Evolutionary conservation across 2,888 invertebrate genomes (phyloP), one percentile per base, ranked within the genome.

Genomic region (Galerucella pusilla): DNA sequence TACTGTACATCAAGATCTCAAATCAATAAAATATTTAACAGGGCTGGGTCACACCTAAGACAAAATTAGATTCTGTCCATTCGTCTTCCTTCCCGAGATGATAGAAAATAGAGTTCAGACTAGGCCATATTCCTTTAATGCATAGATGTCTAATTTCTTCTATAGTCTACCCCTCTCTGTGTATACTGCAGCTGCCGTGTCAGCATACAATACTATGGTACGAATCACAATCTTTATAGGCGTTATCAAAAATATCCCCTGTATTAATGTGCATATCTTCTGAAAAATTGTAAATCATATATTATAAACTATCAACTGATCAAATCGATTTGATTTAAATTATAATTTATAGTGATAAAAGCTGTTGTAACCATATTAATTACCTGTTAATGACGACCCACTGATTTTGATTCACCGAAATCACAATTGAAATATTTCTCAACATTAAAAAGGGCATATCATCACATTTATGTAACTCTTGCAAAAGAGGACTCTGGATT

Each of bases 201-300:
- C 9, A 42, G 7, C 35, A 42, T 35, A 6, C 35, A 35, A 35
- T 1, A 35, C 7, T 9, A 42, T 42, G 35, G 9, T 42, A 7
- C 35, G 7, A 49, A 49, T 12, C 49, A n/a, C 52, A n/a, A n/a
- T n/a, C n/a, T 52, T 52, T n/a, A 52, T 11, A 46, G 10, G 46
- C 12, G 12, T 46, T 12, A 49, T 52, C n/a, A n/a, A n/a, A 52
- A 6, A 52, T 52, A 52, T 16, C n/a, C n/a, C 52, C 52, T n/a
- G 52, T 52, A 52, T 52, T 52, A 52, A n/a, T 52, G n/a, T n/a
- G 14, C 2, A 52, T 52, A 52, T 6, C 14, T 52, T 52, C 52
- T 52, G n/a, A 52, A 52, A 52, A 52, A 52, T 52, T 52, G 52
- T 7, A 52, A 52, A 52, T n/a, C n/a, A 52, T 52, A 52, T n/a